Base-by-base conservation (phyloP, 2,888 invertebrate genomes). In the Drosophila ochracea region DNA sequence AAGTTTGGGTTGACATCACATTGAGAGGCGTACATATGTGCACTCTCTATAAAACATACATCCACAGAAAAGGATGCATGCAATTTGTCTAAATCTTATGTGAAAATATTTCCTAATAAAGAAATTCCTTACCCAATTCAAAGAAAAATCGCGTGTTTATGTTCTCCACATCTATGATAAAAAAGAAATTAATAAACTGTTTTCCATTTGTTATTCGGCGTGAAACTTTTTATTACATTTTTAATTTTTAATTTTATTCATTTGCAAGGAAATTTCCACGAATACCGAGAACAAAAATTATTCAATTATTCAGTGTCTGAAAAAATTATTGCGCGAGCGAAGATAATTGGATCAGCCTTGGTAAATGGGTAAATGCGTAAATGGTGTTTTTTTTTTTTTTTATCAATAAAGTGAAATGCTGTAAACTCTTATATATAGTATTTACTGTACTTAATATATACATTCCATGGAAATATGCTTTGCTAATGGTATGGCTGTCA, bases 271-370 rank as follows among this genome's bases (percentile, higher is more conserved):
- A 35, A 53, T 19, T 37, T 47, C 2, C 16, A 13, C 21, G 47
- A 47, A 30, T 35, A 16, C 13, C 6, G 33, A 47, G 21, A 7
- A n/a, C 13, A 25, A 16, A 30, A 68, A 9, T 47, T 47, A 58
- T 28, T 54, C 68, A 75, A 75, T 74, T 74, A 61, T 41, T 21
- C 52, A 41, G 35, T 62, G 53, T 54, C 61, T 35, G 57, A 37
- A 33, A 58, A 28, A 55, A 43, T 73, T 73, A 57, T 21, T 2
- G 37, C 30, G 19, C 7, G 25, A 33, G 47, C 16, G 16, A n/a
- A 30, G 41, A 47, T 74, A 73, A 73, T 75, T 73, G 54, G 28
- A 72, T 72, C 55, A 53, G 37, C 52, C 19, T 57, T n/a, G 16
- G n/a, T 25, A 47, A 47, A 25, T 47, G 21, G 25, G 5, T 58